These are phyloP conservation scores for Lateolabrax maculatus DNA, from an alignment of 2,797 vertebrate species.

Conservation along the genomic window DNA sequence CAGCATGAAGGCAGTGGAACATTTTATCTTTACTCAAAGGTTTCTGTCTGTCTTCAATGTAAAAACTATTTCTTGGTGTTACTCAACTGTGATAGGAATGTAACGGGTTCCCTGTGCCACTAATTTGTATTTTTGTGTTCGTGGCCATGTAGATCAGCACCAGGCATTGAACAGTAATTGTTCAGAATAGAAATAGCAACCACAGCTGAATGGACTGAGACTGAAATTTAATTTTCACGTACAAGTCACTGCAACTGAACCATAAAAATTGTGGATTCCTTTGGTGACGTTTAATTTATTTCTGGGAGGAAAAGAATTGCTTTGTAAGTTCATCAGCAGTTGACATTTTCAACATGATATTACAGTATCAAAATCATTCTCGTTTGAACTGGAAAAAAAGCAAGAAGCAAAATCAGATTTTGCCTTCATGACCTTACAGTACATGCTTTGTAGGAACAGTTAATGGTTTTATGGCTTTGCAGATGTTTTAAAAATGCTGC, in stretches of 20 bases:
- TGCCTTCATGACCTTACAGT: neutral
- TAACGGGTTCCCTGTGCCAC: slow-evolving; percentile 17
- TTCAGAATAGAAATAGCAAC: slow-evolving; percentile 26
- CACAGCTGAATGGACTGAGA: slow-evolving; percentile 6
- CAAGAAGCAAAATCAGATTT: neutral
- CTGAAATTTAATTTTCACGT: slow-evolving; percentile 24
- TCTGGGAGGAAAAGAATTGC: neutral
- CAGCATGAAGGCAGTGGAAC: slow-evolving; percentile 10
- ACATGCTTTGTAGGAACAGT: slow-evolving; percentile 8
- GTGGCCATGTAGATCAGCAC: slow-evolving; percentile 20
- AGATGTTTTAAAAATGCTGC: slow-evolving; percentile 54
- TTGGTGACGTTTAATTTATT: slow-evolving; percentile 3
- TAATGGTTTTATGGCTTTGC: slow-evolving; percentile 31
- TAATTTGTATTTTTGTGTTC: slow-evolving; percentile 24
- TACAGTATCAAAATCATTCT: neutral
- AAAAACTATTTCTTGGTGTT: slow-evolving; percentile 19
- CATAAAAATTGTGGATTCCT: slow-evolving; percentile 13
- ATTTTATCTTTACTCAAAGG: slow-evolving; percentile 28
- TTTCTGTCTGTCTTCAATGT: slow-evolving; percentile 19
- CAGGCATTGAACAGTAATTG: slow-evolving; percentile 20
- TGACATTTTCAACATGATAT: neutral
- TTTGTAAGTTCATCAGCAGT: slow-evolving; percentile 15
- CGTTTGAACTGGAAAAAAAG: neutral
- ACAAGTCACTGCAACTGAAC: slow-evolving; percentile 32
- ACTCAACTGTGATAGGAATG: neutral